Evolutionary conservation across 2,797 vertebrate genomes (phyloP).

Genomic region (Momotus momota): DNA sequence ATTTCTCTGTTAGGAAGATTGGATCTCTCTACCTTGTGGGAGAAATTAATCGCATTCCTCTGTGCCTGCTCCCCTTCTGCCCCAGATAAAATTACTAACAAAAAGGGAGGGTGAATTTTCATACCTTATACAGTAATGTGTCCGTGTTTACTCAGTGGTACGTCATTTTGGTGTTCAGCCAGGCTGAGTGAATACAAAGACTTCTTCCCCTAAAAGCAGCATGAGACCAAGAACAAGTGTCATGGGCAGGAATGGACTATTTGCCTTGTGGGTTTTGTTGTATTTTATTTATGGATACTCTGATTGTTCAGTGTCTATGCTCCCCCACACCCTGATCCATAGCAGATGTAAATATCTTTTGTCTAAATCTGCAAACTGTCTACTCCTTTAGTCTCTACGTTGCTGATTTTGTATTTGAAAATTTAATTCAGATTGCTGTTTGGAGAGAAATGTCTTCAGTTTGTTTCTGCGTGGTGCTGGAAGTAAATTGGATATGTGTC

Average conservation of each 20-base stretch:
- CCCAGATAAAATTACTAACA: not conserved
- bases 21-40: not conserved
- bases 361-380: not conserved
- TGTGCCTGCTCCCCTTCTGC: not conserved
- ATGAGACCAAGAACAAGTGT: not conserved
- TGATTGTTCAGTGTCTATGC: not conserved
- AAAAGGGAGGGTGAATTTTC: not conserved
- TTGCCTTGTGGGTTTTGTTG: not conserved
- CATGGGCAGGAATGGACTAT: not conserved
- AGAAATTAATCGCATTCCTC: not conserved
- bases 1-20: not conserved
- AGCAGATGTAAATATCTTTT: not conserved
- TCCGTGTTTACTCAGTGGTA: not conserved
- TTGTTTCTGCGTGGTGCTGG: not conserved
- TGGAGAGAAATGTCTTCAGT: not conserved
- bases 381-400: not conserved
- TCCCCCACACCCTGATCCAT: fast-evolving
- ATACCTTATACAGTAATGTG: not conserved
- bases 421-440: not conserved
- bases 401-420: not conserved
- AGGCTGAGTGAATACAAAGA: not conserved
- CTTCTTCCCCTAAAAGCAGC: not conserved
- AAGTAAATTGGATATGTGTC: not conserved
- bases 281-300: not conserved
- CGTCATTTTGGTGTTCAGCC: not conserved